Conservation (phyloP, 2,888 invertebrate species). For the Nemotelus pantherinus region DNA sequence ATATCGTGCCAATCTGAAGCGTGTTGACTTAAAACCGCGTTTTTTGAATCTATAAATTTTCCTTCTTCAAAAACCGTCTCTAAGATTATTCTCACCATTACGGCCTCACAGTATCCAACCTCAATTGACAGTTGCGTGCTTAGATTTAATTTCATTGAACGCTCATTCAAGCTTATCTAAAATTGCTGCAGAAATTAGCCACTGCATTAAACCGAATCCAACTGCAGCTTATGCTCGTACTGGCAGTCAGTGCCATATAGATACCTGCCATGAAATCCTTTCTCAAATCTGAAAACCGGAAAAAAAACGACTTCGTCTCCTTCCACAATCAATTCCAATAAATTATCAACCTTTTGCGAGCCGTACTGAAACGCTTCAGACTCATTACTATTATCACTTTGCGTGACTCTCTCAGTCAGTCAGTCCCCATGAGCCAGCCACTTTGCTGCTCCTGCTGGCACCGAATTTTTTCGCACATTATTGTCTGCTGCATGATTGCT, state of each 20-base stretch:
- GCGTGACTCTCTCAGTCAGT: conserved; percentile 42
- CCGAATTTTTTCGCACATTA: not conserved
- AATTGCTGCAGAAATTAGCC: conserved; percentile 40
- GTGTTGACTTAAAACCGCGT: too few species aligned
- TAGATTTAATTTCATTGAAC: conserved; percentile 29
- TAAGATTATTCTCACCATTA: not conserved
- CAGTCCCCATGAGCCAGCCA: too few species aligned
- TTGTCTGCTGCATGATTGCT: conserved; percentile 2
- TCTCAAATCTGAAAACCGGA: not conserved
- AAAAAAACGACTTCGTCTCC: not conserved
- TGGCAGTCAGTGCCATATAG: not conserved
- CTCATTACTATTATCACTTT: conserved; percentile 45
- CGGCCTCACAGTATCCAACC: not conserved
- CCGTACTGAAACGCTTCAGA: conserved; percentile 10
- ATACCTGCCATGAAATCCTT: conserved; percentile 1
- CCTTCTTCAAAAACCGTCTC: not conserved
- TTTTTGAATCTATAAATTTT: not conserved
- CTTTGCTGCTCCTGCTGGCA: not conserved
- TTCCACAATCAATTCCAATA: conserved; percentile 28
- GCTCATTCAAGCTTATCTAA: conserved; percentile 36
- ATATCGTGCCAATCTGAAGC: too few species aligned
- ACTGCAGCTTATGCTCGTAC: too few species aligned
- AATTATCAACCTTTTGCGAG: conserved; percentile 34
- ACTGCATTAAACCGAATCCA: conserved; percentile 12
- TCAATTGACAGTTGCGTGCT: conserved; percentile 27